Conservation (phyloP, 2,888 invertebrate species). For the Achlya flavicornis region DNA sequence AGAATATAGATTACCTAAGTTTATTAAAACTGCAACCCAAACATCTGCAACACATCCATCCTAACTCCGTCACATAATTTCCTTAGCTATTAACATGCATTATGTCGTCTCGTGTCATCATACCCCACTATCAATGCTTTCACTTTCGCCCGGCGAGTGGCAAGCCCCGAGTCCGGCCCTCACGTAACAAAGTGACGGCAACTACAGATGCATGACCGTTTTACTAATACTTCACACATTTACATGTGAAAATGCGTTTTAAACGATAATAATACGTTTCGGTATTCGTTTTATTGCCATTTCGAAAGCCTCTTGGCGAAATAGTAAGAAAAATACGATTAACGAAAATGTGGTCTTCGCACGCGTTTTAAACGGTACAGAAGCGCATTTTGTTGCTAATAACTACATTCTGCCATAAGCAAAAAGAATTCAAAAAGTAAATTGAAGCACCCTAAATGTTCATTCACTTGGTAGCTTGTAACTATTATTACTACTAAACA, state of each 20-base stretch:
- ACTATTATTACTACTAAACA: too few species aligned
- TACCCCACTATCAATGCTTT: constrained; percentile 21
- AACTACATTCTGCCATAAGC: too few species aligned
- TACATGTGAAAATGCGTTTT: not conserved
- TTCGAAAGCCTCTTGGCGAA: not conserved
- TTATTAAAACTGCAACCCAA: too few species aligned
- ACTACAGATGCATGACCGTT: constrained; percentile 19
- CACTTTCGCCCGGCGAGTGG: constrained; percentile 23
- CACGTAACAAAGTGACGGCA: constrained; percentile 26
- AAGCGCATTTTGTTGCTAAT: too few species aligned
- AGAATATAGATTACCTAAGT: too few species aligned
- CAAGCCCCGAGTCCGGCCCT: constrained; percentile 20
- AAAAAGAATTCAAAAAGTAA: too few species aligned
- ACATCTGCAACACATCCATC: too few species aligned
- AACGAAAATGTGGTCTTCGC: too few species aligned
- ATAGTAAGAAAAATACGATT: not conserved
- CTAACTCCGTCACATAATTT: not conserved
- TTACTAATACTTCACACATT: not conserved
- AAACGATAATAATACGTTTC: not conserved
- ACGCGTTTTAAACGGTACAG: too few species aligned
- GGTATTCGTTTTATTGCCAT: not conserved
- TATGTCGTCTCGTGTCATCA: not conserved
- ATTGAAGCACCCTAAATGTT: too few species aligned
- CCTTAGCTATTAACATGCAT: constrained; percentile 2
- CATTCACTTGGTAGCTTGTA: too few species aligned